Evolutionary conservation across 2,888 invertebrate genomes (phyloP).

Genomic region (Tuberolachnus salignus): DNA sequence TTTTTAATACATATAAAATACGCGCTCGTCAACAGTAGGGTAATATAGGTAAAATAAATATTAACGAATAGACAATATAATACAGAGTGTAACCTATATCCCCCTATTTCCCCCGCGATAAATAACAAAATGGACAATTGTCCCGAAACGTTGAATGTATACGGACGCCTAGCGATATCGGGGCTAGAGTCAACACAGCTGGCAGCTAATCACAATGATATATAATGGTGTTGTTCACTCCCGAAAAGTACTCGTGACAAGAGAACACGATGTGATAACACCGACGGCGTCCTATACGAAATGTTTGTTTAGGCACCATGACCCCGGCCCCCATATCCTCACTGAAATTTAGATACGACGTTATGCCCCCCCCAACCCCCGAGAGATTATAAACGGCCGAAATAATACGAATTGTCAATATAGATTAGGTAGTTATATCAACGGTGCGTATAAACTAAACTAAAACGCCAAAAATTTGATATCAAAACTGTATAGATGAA

Average conservation of each 20-base stretch:
- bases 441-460: neutral
- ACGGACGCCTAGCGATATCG: neutral
- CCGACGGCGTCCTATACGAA: neutral
- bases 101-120: too few species aligned
- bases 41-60: too few species aligned
- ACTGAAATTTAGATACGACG: neutral
- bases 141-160: too few species aligned
- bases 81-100: neutral
- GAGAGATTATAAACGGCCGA: neutral
- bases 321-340: neutral
- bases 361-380: neutral
- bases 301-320: conserved; percentile 26
- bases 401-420: conserved; percentile 9
- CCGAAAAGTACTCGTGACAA: conserved; percentile 8
- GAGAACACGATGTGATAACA: conserved; percentile 7
- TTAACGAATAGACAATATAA: neutral
- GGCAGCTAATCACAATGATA: neutral
- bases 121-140: neutral
- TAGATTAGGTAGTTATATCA: neutral
- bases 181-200: neutral
- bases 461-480: too few species aligned
- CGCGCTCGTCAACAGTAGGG: too few species aligned
- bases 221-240: too few species aligned
- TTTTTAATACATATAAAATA: too few species aligned
- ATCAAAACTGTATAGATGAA: too few species aligned